Conservation (phyloP, 2,888 invertebrate species). For the Saturnia japonica region DNA sequence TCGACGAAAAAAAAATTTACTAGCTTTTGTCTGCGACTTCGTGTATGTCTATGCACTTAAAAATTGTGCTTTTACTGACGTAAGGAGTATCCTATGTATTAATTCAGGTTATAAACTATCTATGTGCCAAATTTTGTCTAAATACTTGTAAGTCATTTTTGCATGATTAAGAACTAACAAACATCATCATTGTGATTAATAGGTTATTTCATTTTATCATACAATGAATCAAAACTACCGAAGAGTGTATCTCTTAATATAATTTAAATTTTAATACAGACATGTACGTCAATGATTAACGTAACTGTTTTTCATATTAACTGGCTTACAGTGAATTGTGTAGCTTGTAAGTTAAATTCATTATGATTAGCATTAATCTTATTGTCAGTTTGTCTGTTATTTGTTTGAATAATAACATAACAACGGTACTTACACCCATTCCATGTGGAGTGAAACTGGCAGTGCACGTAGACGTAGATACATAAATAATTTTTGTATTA, state of each 20-base stretch:
- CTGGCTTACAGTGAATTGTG: not conserved
- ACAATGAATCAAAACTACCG: not conserved
- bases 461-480: not conserved
- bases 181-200: too few relatives aligned
- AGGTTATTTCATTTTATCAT: not conserved
- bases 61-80: too few relatives aligned
- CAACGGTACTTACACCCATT: not conserved
- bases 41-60: too few relatives aligned
- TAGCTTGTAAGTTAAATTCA: not conserved
- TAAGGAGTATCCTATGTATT: too few relatives aligned
- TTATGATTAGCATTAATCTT: not conserved
- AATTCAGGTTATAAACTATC: too few relatives aligned
- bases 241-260: not conserved
- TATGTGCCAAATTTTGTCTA: too few relatives aligned
- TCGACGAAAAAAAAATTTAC: too few relatives aligned
- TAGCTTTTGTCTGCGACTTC: too few relatives aligned
- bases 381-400: not conserved
- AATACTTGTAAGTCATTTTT: too few relatives aligned
- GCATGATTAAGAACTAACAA: too few relatives aligned
- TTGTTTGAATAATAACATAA: not conserved
- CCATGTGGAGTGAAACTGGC: not conserved
- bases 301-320: slow-evolving; percentile 1
- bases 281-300: not conserved
- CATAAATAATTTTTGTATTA: not conserved
- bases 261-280: not conserved